phyloP scores from a whole-genome alignment of 2,797 vertebrate genomes.

The Coranthus polyacanthus region DNA sequence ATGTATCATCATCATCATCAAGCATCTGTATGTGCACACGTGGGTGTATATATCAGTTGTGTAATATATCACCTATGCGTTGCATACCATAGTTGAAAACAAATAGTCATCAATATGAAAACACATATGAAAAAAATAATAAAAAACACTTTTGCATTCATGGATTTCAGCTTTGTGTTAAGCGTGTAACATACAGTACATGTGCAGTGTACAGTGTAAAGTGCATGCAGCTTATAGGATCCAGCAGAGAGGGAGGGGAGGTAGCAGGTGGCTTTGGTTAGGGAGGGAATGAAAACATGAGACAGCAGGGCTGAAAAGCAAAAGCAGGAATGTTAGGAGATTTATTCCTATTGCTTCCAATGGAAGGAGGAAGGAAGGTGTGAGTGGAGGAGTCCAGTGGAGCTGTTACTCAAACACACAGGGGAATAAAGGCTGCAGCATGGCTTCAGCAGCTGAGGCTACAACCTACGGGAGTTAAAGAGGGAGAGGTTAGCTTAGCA shows the following conservation, averaged over 20 bases:
- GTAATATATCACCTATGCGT: too few species aligned
- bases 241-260: slow-evolving; percentile 9
- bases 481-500: slow-evolving; percentile 66
- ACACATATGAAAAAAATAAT: too few species aligned
- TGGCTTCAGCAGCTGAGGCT: slow-evolving; percentile 32
- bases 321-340: slow-evolving; percentile 27
- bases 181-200: background rate
- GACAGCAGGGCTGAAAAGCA: slow-evolving; percentile 32
- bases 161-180: background rate
- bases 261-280: slow-evolving; percentile 35
- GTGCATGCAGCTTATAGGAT: too few species aligned
- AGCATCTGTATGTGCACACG: too few species aligned
- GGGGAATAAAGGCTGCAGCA: slow-evolving; percentile 30
- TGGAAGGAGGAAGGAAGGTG: slow-evolving; percentile 11
- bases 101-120: too few species aligned
- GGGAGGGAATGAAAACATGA: slow-evolving; percentile 5
- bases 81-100: too few species aligned
- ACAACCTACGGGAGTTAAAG: slow-evolving; percentile 57
- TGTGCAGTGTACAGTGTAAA: background rate
- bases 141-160: slow-evolving; percentile 12
- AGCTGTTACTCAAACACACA: slow-evolving; percentile 53
- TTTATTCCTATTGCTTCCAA: background rate
- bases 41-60: too few species aligned
- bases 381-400: slow-evolving; percentile 12
- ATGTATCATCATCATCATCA: too few species aligned